phyloP scores from a whole-genome alignment of 2,797 vertebrate species.

The Nannoperca obscura region DNA sequence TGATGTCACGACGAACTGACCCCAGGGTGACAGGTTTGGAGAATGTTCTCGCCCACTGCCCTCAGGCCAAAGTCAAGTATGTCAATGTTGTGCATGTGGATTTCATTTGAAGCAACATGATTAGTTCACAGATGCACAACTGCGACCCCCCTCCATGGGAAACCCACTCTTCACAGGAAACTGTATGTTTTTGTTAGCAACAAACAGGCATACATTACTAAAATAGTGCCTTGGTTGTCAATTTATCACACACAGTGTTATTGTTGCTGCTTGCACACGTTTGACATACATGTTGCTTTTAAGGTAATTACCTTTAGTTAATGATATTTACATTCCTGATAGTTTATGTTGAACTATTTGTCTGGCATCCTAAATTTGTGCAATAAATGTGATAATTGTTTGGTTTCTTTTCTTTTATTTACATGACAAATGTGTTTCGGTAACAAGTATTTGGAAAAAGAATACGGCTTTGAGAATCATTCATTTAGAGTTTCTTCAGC shows the following conservation, averaged over 20 bases:
- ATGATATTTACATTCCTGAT: slow-evolving; percentile 65
- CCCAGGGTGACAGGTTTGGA: slow-evolving; percentile 74
- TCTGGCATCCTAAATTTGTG: slow-evolving; percentile 47
- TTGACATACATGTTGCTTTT: slow-evolving; percentile 42
- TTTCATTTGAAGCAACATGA: slow-evolving; percentile 77
- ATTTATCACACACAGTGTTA: slow-evolving; percentile 62
- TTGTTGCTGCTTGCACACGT: slow-evolving; percentile 45
- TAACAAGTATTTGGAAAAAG: neutral
- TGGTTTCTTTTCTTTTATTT: slow-evolving; percentile 72
- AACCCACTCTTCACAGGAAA: slow-evolving; percentile 70
- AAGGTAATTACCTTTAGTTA: slow-evolving; percentile 62
- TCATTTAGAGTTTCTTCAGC: neutral
- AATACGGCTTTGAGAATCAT: neutral
- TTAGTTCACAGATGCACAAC: slow-evolving; percentile 64
- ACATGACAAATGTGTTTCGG: slow-evolving; percentile 29
- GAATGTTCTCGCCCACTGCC: slow-evolving; percentile 58
- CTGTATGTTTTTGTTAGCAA: slow-evolving; percentile 77
- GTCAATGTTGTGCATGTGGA: slow-evolving; percentile 78
- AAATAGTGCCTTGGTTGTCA: slow-evolving; percentile 57
- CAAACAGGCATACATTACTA: slow-evolving; percentile 74
- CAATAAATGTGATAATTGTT: slow-evolving; percentile 78
- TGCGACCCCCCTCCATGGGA: slow-evolving; percentile 62
- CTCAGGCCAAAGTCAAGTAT: slow-evolving; percentile 69
- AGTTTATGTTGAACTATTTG: slow-evolving; percentile 52
- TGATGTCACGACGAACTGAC: slow-evolving; percentile 76